A percentile compares a stretch with the other conserved stretches of the same genome.
These are phyloP conservation scores for Zaprionus lineosus DNA, from an alignment of 2,888 invertebrate genomes.

Conservation along the genomic window DNA sequence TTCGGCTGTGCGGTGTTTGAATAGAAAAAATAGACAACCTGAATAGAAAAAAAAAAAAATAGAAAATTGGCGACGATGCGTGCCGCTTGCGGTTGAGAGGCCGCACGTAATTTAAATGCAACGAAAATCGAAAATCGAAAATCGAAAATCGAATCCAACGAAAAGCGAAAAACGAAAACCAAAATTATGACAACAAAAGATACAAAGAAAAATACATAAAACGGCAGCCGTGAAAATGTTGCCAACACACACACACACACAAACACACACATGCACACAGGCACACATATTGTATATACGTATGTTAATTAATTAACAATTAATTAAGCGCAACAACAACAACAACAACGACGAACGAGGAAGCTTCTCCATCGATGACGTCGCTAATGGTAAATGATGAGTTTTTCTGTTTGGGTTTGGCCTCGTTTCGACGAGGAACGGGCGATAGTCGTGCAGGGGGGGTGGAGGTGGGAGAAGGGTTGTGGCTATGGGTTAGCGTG, in stretches of 20 bases:
- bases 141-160: constrained; percentile 45
- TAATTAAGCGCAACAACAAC: constrained; percentile 67
- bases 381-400: constrained; percentile 76
- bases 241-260: constrained; percentile 12
- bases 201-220: constrained; percentile 21
- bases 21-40: constrained; percentile 3
- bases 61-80: constrained; percentile 57
- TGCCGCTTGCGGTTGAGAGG: constrained; percentile 44
- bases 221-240: constrained; percentile 70
- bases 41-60: constrained; percentile 9
- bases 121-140: constrained; percentile 19
- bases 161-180: constrained; percentile 23
- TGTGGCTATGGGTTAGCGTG: constrained; percentile 58
- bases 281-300: no score
- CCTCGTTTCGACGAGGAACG: constrained; percentile 52
- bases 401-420: constrained; percentile 66
- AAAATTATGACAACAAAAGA: constrained; percentile 54
- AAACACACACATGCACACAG: constrained; percentile 49
- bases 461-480: neutral
- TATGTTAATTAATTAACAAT: constrained; percentile 78
- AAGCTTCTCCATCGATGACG: constrained; percentile 63
- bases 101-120: constrained; percentile 22
- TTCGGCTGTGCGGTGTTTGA: constrained; percentile 32
- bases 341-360: constrained; percentile 22
- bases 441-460: neutral